Base-by-base conservation (phyloP, 1,140 invertebrate species). In the Brachionus asplanchnoidis region DNA sequence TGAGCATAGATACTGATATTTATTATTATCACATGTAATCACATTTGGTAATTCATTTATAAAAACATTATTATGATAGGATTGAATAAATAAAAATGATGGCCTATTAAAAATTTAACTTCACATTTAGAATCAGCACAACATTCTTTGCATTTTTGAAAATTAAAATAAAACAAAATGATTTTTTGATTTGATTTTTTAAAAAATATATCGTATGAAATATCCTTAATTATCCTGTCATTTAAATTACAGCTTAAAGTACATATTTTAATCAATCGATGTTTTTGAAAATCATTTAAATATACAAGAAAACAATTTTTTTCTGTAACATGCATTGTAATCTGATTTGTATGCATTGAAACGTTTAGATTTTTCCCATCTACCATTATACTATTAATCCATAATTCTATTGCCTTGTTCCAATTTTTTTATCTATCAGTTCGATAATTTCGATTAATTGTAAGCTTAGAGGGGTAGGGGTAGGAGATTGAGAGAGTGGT, bases 391-490 rank as follows among this genome's bases (percentile, higher is more conserved):
- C 8, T n/a, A 32, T 7, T 5, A 75, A 75, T 75, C 36, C 70
- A 75, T 0, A 42, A 75, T 75, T 75, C 70, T 75, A 42, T 75
- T 77, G 73, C 40, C 14, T 50, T 77, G 28, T 77, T 77, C 73
- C 73, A 77, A 50, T 77, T 77, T 14, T 20, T 23, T 36, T 26
- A 14, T 46, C 40, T 9, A 77, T 77, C 9, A 68, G 4, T 9
- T 5, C 17, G n/a, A 40, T 73, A 5, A 73, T 73, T 20, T 73
- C 17, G 7, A 17, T 73, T n/a, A n/a, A n/a, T 46, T 56, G 50
- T 56, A 20, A 56, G 17, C 50, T 56, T 56, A 56, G 12, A 56
- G 50, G n/a, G 17, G 12, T 6, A 17, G 4, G 50, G n/a, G 50
- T 56, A 56, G 50, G 50, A 17, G 50, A 56, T 56, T 20, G 50